These are phyloP conservation scores for Prochilodus magdalenae DNA, from an alignment of 2,113 vertebrate species.

Conservation along the genomic window DNA sequence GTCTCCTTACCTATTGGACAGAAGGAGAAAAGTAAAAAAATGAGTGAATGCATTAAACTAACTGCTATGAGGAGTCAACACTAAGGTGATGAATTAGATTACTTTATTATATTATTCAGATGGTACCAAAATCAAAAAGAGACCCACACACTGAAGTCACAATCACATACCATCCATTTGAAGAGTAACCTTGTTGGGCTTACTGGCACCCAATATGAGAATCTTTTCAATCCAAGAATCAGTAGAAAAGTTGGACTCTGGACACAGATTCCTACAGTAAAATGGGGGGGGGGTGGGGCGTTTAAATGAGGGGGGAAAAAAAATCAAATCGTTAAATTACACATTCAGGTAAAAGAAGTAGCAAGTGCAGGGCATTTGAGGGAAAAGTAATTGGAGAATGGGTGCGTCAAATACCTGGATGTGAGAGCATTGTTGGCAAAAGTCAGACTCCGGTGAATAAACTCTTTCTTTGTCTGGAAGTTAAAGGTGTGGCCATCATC, in stretches of 20 bases:
- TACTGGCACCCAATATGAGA: conserved; percentile 83
- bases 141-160: no score
- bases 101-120: no score
- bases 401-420: conserved; percentile 75
- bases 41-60: not conserved
- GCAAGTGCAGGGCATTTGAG: no score
- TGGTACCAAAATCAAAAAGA: no score
- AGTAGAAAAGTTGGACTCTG: conserved; percentile 78
- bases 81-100: no score
- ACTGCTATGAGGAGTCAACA: not conserved
- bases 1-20: conserved; percentile 75
- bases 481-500: conserved; percentile 89
- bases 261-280: conserved; percentile 76
- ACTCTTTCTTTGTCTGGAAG: conserved; percentile 80
- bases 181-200: conserved; percentile 80
- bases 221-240: conserved; percentile 85
- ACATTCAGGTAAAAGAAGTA: no score
- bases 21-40: not conserved
- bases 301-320: no score
- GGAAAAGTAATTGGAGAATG: not conserved
- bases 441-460: conserved; percentile 80
- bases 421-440: conserved; percentile 82
- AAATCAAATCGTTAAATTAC: not conserved
- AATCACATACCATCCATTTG: conserved; percentile 77
- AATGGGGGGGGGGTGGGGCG: no score